Conservation (phyloP, 2,797 vertebrate species). For the Malurus leucopterus region DNA sequence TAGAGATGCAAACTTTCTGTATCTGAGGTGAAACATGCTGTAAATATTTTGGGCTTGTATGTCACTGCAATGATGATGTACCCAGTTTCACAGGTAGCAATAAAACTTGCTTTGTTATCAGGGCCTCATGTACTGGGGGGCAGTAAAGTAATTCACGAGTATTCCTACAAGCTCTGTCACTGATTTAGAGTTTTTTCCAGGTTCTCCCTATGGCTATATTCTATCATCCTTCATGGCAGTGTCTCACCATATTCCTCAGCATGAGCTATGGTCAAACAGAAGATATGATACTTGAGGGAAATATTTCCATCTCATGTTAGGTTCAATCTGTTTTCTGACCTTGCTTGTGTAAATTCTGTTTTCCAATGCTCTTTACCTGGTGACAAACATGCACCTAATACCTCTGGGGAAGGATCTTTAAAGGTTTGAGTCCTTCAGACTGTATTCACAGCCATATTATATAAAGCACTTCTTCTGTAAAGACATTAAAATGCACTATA, state of each 20-base stretch:
- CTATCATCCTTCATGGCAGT: neutral
- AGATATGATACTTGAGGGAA: neutral
- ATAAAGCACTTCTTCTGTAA: neutral
- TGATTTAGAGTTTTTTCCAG: neutral
- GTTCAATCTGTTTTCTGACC: neutral
- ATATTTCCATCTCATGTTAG: neutral
- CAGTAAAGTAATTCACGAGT: neutral
- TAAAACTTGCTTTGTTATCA: neutral
- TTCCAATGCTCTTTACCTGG: neutral
- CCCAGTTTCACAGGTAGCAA: neutral
- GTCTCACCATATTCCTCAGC: neutral
- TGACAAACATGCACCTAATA: neutral
- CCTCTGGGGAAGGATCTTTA: neutral
- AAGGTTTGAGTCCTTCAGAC: neutral
- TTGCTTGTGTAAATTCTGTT: neutral
- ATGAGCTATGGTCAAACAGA: neutral
- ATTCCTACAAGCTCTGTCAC: neutral
- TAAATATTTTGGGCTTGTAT: neutral
- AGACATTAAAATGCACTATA: neutral
- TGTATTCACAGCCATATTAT: neutral
- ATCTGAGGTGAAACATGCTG: neutral
- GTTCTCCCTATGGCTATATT: neutral
- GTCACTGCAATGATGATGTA: neutral
- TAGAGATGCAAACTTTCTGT: neutral
- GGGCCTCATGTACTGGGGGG: neutral